These are phyloP conservation scores for Maniola hyperantus DNA, from an alignment of 2,888 invertebrate species.

Conservation along the genomic window DNA sequence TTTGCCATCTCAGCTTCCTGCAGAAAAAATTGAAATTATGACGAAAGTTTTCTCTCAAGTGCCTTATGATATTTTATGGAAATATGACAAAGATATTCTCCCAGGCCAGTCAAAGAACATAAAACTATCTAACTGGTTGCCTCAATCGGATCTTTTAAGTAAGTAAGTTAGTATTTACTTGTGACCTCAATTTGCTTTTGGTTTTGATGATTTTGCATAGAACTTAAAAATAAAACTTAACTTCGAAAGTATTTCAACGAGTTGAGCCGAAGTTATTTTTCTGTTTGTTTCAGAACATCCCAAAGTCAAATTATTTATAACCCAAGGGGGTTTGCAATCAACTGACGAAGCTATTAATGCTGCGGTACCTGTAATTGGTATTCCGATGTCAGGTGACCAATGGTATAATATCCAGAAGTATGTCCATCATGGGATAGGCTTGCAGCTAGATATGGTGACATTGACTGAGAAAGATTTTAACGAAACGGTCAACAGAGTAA, in stretches of 20 bases:
- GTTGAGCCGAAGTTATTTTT: not conserved
- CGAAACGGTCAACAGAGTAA: conserved; percentile 44
- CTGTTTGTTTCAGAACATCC: conserved; percentile 53
- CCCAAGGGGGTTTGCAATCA: conserved; percentile 70
- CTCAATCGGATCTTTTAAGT: conserved; percentile 64
- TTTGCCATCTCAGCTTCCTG: conserved; percentile 37
- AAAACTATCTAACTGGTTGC: conserved; percentile 56
- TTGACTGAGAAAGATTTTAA: conserved; percentile 48
- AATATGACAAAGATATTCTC: conserved; percentile 54
- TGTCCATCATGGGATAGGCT: conserved; percentile 51
- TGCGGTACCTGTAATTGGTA: conserved; percentile 61
- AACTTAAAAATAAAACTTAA: not conserved
- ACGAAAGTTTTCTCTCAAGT: conserved; percentile 49
- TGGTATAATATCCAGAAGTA: conserved; percentile 58
- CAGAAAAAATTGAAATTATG: conserved; percentile 42
- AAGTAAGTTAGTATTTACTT: conserved; percentile 43
- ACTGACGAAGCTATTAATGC: conserved; percentile 65
- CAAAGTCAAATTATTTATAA: conserved; percentile 66
- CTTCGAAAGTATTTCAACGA: not conserved
- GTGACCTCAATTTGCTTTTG: not conserved
- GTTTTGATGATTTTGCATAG: not conserved
- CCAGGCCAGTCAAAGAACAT: conserved; percentile 52
- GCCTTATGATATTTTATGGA: conserved; percentile 61
- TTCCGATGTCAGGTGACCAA: conserved; percentile 69
- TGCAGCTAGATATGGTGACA: conserved; percentile 49